phyloP scores from a whole-genome alignment of 2,797 vertebrate species.

The Natrix natrix region DNA sequence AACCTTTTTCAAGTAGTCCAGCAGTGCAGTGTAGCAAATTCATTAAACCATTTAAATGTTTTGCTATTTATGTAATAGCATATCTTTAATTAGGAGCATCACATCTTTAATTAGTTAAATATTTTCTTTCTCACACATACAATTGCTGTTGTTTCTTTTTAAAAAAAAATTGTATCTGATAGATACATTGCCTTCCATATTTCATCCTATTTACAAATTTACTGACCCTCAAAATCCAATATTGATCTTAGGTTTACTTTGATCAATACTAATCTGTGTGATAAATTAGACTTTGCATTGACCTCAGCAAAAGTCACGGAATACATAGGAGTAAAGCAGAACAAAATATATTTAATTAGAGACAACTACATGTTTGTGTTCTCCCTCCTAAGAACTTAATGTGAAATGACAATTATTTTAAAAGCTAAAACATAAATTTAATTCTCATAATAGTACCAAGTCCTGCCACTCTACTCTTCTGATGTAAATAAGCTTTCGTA shows the following conservation, averaged over 20 bases:
- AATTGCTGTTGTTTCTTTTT: slow-evolving; percentile 9
- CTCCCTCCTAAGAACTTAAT: slow-evolving; percentile 25
- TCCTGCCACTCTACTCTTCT: slow-evolving; percentile 27
- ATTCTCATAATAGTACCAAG: slow-evolving; percentile 35
- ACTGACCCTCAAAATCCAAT: slow-evolving; percentile 62
- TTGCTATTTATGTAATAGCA: neutral
- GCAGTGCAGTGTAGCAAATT: neutral
- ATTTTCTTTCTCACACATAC: neutral
- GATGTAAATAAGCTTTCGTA: slow-evolving; percentile 22
- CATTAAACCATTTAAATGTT: slow-evolving; percentile 15
- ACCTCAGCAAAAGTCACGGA: slow-evolving; percentile 59
- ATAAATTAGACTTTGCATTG: slow-evolving; percentile 63
- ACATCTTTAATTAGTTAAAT: slow-evolving; percentile 13
- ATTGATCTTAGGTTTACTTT: slow-evolving; percentile 62
- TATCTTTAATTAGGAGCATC: neutral
- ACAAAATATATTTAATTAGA: slow-evolving; percentile 59
- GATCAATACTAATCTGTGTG: slow-evolving; percentile 67
- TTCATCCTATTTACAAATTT: slow-evolving; percentile 61
- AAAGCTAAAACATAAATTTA: slow-evolving; percentile 42
- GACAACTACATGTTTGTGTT: slow-evolving; percentile 40
- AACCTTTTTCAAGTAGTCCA: neutral
- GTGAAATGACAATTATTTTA: slow-evolving; percentile 46
- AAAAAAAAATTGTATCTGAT: slow-evolving; percentile 19
- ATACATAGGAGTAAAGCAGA: slow-evolving; percentile 53
- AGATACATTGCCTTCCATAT: slow-evolving; percentile 38